Conservation (phyloP, 92 coral and sea anemone genomes). For the Pocillopora meandrina region DNA sequence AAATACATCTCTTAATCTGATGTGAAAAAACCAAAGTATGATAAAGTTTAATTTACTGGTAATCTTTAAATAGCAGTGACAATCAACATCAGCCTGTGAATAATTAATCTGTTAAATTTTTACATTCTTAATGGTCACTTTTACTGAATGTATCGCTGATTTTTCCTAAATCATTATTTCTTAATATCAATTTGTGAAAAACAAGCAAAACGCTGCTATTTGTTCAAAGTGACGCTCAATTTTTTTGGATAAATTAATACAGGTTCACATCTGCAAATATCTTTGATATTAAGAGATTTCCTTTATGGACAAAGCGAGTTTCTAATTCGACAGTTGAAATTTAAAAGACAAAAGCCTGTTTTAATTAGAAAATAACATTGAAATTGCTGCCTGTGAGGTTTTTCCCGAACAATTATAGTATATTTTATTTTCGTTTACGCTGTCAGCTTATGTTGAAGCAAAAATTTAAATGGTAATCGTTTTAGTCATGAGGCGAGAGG, state of each 20-base stretch:
- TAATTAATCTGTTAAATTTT: too few relatives aligned
- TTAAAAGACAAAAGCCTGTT: constrained; percentile 16
- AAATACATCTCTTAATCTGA: not conserved
- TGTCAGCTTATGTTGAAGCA: constrained; percentile 8
- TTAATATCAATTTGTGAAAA: too few relatives aligned
- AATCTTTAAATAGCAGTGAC: too few relatives aligned
- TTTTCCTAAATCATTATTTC: too few relatives aligned
- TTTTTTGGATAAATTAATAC: not conserved
- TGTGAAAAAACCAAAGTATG: not conserved
- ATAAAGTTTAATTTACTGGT: not conserved
- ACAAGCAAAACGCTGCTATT: too few relatives aligned
- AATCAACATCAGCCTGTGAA: too few relatives aligned
- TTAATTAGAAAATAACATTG: constrained; percentile 27
- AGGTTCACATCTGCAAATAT: not conserved
- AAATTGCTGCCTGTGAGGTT: not conserved
- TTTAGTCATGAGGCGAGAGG: constrained; percentile 10
- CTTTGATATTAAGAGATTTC: not conserved
- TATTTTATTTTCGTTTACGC: not conserved
- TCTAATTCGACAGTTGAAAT: constrained; percentile 17
- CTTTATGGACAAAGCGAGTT: not conserved
- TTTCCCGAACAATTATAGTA: not conserved
- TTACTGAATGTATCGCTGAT: too few relatives aligned
- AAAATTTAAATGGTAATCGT: not conserved
- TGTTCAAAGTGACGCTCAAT: not conserved
- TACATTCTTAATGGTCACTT: too few relatives aligned